Base-by-base conservation (phyloP, 64 coral and sea anemone species). In the Cladopsammia gracilis region DNA sequence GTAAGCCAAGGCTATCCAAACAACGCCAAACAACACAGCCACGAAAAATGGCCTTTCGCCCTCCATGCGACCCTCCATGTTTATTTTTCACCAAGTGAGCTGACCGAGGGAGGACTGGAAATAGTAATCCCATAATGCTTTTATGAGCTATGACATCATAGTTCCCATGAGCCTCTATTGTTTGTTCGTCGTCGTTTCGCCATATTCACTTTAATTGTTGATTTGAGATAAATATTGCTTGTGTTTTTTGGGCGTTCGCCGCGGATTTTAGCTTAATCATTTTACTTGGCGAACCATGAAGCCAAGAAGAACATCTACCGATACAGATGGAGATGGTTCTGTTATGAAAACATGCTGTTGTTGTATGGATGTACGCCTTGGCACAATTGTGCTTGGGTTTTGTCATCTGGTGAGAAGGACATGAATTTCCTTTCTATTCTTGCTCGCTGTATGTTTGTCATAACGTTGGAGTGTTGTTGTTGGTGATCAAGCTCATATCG, bases 331-430 rank as follows among this genome's bases (percentile, higher is more conserved):
- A 45, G 83, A 97, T 47, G 86, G 82, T 75, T 86, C 86, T 7
- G 56, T 97, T 8, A 97, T 97, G 95, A 97, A 94, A 82, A 94
- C 92, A 1, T 97, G 92, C 64, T 97, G 95, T 80, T 97, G 92
- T 76, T 97, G 95, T 94, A 91, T 97, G 88, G 95, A 97, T 59
- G 95, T 97, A 16, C 88, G 95, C 62, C 77, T 97, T 68, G 95
- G 95, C 19, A 97, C 95, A 0, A 97, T 97, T 82, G 95, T 97
- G 2, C 92, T 97, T 1, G 95, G 95, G 22, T 97, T 97, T 94
- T 91, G 92, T 53, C 95, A 97, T 90, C 80, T 97, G 92, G 95
- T 97, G 74, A 90, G 91, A 58, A 20, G 15, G 51, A 22, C 58
- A 64, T 34, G 52, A 60, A 46, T 57, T 87, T 71, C n/a, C 50